Evolutionary conservation across 2,797 vertebrate species (phyloP).

Genomic region (Threskiornis aethiopicus): DNA sequence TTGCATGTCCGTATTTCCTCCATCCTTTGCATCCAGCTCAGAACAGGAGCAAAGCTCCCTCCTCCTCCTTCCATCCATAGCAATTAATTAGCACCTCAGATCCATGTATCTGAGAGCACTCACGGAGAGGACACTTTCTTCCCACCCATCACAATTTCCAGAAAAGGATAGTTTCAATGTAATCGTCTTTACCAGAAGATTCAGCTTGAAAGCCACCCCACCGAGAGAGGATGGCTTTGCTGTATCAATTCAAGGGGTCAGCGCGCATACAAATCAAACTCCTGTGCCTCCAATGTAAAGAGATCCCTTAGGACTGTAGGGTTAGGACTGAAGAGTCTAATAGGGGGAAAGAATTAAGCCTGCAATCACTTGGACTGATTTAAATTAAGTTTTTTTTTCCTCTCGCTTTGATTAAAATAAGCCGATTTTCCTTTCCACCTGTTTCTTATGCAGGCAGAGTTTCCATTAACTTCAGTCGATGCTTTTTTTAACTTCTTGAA

Average conservation of each 20-base stretch:
- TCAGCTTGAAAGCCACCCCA: not conserved
- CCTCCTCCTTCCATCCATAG: not conserved
- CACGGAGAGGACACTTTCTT: not conserved
- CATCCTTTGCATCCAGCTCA: not conserved
- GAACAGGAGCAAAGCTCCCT: not conserved
- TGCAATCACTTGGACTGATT: constrained; percentile 56
- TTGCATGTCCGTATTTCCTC: accelerated
- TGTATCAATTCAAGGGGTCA: not conserved
- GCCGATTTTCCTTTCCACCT: constrained; percentile 48
- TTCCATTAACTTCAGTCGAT: constrained; percentile 29
- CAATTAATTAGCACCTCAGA: not conserved
- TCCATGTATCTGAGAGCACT: not conserved
- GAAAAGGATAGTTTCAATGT: not conserved
- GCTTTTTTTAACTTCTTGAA: constrained; percentile 16
- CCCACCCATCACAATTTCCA: not conserved
- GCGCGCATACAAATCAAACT: not conserved
- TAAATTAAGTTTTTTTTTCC: constrained; percentile 27
- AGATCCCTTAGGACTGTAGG: not conserved
- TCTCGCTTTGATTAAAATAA: constrained; percentile 58
- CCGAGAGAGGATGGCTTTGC: not conserved
- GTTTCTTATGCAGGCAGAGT: constrained; percentile 45
- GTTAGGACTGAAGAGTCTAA: constrained; percentile 36
- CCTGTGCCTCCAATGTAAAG: not conserved
- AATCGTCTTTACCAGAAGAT: not conserved
- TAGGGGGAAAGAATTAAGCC: constrained; percentile 52